These are phyloP conservation scores for Myotis brandtii DNA, from an alignment of 2,113 vertebrate species.

Conservation along the genomic window DNA sequence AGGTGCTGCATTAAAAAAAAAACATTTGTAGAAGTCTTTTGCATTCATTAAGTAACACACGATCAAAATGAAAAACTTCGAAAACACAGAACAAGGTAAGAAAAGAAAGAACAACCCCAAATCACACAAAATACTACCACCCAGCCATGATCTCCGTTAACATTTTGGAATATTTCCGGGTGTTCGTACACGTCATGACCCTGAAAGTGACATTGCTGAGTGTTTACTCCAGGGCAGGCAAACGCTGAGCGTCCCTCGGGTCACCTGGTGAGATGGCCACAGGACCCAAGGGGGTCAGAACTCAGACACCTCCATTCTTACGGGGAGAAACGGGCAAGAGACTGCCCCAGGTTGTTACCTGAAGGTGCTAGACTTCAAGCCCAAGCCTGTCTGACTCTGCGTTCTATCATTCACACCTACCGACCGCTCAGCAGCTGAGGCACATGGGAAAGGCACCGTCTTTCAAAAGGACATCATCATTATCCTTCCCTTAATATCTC, in stretches of 20 bases:
- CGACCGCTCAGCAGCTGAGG: background rate
- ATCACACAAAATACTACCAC: background rate
- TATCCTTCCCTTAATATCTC: background rate
- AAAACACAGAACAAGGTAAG: background rate
- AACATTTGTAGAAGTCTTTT: background rate
- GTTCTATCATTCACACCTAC: background rate
- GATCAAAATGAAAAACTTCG: background rate
- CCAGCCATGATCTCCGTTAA: background rate
- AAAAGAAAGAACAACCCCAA: background rate
- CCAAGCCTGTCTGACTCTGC: background rate
- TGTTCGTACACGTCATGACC: background rate
- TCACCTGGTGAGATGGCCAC: background rate
- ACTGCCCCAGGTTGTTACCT: background rate
- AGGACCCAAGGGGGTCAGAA: no score
- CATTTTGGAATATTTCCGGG: background rate
- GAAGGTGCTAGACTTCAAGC: background rate
- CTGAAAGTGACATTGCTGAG: background rate
- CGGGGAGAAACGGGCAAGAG: background rate
- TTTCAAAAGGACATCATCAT: background rate
- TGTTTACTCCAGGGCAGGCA: background rate
- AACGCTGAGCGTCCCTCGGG: background rate
- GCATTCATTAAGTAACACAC: background rate
- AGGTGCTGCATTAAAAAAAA: background rate
- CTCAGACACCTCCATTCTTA: background rate
- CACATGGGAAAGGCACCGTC: rapidly evolving